Conservation (phyloP, 2,888 invertebrate species). For the Chrysomela aeneicollis region DNA sequence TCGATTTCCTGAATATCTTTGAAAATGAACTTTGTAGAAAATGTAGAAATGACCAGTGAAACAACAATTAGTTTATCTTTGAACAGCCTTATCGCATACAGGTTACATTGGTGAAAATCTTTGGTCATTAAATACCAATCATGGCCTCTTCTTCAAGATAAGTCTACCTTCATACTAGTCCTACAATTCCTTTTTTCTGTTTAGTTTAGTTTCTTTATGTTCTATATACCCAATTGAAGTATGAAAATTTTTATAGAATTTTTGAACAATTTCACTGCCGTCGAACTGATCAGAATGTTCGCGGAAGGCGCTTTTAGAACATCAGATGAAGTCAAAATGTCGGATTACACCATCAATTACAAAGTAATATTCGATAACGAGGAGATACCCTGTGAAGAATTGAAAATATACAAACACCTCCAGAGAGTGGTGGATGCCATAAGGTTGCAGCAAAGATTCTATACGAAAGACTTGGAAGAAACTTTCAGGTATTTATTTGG, state of each 20-base stretch:
- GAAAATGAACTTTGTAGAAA: neutral
- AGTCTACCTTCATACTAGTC: no score
- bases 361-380: slow-evolving; percentile 36
- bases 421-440: slow-evolving; percentile 31
- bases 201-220: no score
- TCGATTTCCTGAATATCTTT: no score
- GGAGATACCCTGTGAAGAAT: slow-evolving; percentile 21
- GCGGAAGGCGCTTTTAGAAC: slow-evolving; percentile 33
- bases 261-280: slow-evolving; percentile 30
- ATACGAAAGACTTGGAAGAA: slow-evolving; percentile 11
- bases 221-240: no score
- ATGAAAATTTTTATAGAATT: slow-evolving; percentile 37
- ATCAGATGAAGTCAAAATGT: slow-evolving; percentile 36
- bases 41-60: neutral
- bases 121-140: neutral
- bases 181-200: no score
- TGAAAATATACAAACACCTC: slow-evolving; percentile 30
- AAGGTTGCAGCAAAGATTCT: slow-evolving; percentile 20
- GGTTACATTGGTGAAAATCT: neutral
- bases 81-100: neutral
- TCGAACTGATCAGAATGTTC: slow-evolving; percentile 34
- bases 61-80: neutral
- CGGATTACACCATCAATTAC: slow-evolving; percentile 32
- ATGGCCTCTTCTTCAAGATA: neutral
- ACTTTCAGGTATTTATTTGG: slow-evolving; percentile 21